Evolutionary conservation across 2,797 vertebrate species (phyloP).

Genomic region (Peromyscus melanophrys): DNA sequence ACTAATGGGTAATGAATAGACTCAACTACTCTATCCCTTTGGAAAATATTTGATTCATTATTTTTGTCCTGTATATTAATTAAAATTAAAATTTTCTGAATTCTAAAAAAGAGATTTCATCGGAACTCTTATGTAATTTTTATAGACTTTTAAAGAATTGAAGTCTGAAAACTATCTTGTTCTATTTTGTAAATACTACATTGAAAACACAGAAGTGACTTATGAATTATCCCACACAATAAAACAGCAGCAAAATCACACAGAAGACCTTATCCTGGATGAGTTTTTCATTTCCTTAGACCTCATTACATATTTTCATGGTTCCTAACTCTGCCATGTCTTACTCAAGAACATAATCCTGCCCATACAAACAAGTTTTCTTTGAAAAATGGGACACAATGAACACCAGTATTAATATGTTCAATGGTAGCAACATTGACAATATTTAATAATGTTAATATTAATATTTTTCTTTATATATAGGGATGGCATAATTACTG

Average conservation of each 20-base stretch:
- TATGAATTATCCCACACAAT: neutral
- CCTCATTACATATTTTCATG: neutral
- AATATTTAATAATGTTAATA: neutral
- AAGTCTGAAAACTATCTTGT: neutral
- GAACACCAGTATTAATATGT: neutral
- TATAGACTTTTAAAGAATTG: constrained; percentile 8
- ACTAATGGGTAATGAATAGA: neutral
- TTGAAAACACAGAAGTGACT: neutral
- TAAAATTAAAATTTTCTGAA: neutral
- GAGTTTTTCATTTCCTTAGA: neutral
- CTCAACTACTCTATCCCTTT: neutral
- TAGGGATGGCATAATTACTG: neutral
- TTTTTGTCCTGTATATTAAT: neutral
- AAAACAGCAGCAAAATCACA: neutral
- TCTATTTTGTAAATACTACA: neutral
- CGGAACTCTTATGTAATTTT: neutral
- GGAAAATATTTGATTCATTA: neutral
- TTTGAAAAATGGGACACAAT: neutral
- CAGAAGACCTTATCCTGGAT: neutral
- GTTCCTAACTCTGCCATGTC: neutral
- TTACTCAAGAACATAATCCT: neutral
- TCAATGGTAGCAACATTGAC: neutral
- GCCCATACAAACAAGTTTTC: neutral
- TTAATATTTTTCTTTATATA: neutral
- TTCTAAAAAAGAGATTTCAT: constrained; percentile 1